Percentiles rank a stretch among this genome's conserved stretches.
Conservation (phyloP, 2,888 invertebrate genomes). For the Sympetrum striolatum region DNA sequence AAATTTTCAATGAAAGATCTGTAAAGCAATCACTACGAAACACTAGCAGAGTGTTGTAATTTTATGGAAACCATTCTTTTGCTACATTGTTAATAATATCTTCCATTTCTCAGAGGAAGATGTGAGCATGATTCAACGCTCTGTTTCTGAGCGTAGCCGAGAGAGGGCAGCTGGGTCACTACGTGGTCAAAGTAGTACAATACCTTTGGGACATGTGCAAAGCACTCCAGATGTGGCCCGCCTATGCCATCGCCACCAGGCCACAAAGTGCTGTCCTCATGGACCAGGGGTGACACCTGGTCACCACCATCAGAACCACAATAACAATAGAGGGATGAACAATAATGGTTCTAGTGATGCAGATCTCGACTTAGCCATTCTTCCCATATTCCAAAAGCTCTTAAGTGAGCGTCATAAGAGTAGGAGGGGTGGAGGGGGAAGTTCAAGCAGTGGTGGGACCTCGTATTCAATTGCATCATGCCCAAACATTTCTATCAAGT, state of each 20-base stretch:
- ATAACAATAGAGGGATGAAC: slow-evolving; percentile 52
- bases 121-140: slow-evolving; percentile 59
- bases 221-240: slow-evolving; percentile 38
- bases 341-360: slow-evolving; percentile 61
- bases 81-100: background rate
- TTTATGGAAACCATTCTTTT: background rate
- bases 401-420: slow-evolving; percentile 79
- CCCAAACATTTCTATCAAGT: slow-evolving; percentile 93
- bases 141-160: slow-evolving; percentile 61
- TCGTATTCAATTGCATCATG: slow-evolving; percentile 84
- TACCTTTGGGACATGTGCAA: slow-evolving; percentile 12
- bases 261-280: slow-evolving; percentile 57
- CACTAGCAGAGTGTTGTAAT: too few relatives aligned
- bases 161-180: slow-evolving; percentile 56
- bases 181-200: slow-evolving; percentile 51
- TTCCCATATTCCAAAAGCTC: slow-evolving; percentile 92
- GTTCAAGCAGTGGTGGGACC: slow-evolving; percentile 71
- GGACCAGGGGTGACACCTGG: slow-evolving; percentile 58
- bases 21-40: too few relatives aligned
- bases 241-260: slow-evolving; percentile 33
- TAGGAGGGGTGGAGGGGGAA: slow-evolving; percentile 71
- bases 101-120: background rate
- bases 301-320: slow-evolving; percentile 47
- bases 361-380: slow-evolving; percentile 74
- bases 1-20: too few relatives aligned